Evolutionary conservation across 2,113 vertebrate genomes (phyloP), one percentile per base, ranked within the genome.

Genomic region (Nibea albiflora): DNA sequence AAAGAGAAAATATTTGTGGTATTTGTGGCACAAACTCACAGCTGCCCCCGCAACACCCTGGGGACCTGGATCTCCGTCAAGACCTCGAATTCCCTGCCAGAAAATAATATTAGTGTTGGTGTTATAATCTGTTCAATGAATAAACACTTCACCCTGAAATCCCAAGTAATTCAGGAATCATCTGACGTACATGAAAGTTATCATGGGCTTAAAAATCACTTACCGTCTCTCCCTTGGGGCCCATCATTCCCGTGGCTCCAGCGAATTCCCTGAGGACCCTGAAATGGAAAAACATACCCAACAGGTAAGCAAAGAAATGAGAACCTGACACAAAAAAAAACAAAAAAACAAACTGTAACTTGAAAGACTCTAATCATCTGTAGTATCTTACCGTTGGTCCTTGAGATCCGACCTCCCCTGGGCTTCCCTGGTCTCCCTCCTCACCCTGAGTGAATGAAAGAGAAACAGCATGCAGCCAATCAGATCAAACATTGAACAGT

Each of bases 381-480:
- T 7, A 46, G 35, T 4, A 92, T 93, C 95, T 96, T 93, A 99
- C 98, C 86, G 80, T 95, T 89, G 96, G 94, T 90, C 98, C 98
- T 94, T 97, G 96, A 88, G 96, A 77, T 87, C 98, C 98, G 9
- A 96, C 93, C 58, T 98, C 97, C 85, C 98, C 98, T 22, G 73
- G 47, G 70, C 88, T 89, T 83, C 98, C 98, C 89, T 98, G 97
- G 24, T 98, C 97, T 39, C 98, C 98, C 90, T 98, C 97, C 92
- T 97, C 97, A 76, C 98, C 98, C 98, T 99, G 57, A 80, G 75
- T 81, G 87, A 52, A 11, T 71, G 26, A 86, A 42, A 50, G 46
- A 60, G n/a, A 76, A 66, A 24, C 22, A 50, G 24, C 46, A 57
- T 22, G 0, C 68, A 67, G 56, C 53, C 49, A 74, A 80, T 68